These are phyloP conservation scores for Pterois miles DNA, from an alignment of 2,797 vertebrate genomes.

Conservation along the genomic window DNA sequence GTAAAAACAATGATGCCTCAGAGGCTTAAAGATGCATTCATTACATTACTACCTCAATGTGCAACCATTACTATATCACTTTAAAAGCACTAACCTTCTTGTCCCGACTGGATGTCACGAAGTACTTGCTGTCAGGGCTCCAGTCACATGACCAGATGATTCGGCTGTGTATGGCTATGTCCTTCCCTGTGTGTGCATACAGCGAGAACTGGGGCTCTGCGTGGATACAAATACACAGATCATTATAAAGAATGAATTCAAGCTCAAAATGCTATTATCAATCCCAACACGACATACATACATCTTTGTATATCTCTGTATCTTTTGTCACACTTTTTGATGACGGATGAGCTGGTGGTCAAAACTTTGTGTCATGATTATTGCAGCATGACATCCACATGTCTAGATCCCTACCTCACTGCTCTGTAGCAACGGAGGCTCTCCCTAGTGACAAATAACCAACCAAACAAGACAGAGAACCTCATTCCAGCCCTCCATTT, in stretches of 20 bases:
- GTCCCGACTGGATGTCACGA: conserved; percentile 95
- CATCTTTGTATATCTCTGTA: background rate
- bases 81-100: conserved; percentile 88
- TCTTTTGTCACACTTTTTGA: conserved; percentile 10
- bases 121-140: conserved; percentile 93
- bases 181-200: conserved; percentile 87
- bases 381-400: conserved; percentile 42
- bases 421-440: conserved; percentile 31
- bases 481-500: conserved; percentile 55
- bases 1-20: too few species aligned
- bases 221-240: conserved; percentile 12
- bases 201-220: conserved; percentile 89
- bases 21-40: background rate
- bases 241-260: background rate
- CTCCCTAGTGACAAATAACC: conserved; percentile 54
- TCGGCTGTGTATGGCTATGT: conserved; percentile 89
- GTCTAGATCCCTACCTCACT: conserved; percentile 12
- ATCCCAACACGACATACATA: background rate
- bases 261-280: background rate
- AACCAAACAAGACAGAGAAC: conserved; percentile 52
- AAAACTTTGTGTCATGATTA: conserved; percentile 38
- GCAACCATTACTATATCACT: conserved; percentile 4
- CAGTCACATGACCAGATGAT: conserved; percentile 99
- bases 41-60: background rate
- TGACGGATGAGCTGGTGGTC: conserved; percentile 23